A percentile compares a stretch with the other conserved stretches of the same genome.
Evolutionary conservation across 2,113 vertebrate genomes (phyloP).

Genomic region (Castor canadensis): DNA sequence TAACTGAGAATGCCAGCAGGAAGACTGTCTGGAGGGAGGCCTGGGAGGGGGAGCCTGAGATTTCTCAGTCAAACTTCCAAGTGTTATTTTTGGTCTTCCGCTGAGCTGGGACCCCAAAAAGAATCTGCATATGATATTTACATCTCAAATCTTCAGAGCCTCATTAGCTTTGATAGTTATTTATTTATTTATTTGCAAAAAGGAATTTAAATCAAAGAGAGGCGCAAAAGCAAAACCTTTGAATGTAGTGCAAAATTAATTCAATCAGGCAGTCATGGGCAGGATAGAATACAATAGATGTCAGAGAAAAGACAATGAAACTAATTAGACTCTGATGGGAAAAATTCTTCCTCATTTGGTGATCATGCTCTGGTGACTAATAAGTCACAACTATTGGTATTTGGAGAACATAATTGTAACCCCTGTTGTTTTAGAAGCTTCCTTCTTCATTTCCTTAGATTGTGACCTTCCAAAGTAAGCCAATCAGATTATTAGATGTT

Average conservation of each 20-base stretch:
- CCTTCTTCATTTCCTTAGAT: not conserved
- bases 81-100: slow-evolving; percentile 78
- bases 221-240: slow-evolving; percentile 81
- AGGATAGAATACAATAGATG: slow-evolving; percentile 56
- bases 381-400: slow-evolving; percentile 25
- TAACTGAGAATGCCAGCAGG: slow-evolving; percentile 63
- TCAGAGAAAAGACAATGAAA: slow-evolving; percentile 59
- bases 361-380: slow-evolving; percentile 42
- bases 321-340: slow-evolving; percentile 50
- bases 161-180: slow-evolving; percentile 85
- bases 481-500: not conserved
- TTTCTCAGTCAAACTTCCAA: slow-evolving; percentile 85
- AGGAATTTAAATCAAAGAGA: slow-evolving; percentile 76
- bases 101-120: slow-evolving; percentile 79
- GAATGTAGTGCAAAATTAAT: slow-evolving; percentile 81
- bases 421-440: not conserved
- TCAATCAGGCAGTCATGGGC: slow-evolving; percentile 71
- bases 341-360: not conserved
- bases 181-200: slow-evolving; percentile 76
- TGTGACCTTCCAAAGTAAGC: not conserved
- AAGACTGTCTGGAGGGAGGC: slow-evolving; percentile 67
- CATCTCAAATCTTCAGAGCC: slow-evolving; percentile 85
- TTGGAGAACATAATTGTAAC: not conserved
- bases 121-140: slow-evolving; percentile 86
- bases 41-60: slow-evolving; percentile 49